Conservation (phyloP, 2,113 vertebrate genomes). For the Rhadina sibilatrix region DNA sequence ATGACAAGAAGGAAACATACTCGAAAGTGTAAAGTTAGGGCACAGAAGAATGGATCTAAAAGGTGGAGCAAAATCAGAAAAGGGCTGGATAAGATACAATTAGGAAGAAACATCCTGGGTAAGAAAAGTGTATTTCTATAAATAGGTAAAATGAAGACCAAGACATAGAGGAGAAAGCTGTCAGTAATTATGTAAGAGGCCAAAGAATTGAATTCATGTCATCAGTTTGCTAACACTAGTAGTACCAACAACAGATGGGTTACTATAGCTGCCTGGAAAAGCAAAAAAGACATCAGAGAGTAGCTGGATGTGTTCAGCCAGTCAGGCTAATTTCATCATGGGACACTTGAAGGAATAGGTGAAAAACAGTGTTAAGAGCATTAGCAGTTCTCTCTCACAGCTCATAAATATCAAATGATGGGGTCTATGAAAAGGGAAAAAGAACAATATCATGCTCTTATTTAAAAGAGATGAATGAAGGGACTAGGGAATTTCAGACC, state of each 20-base stretch:
- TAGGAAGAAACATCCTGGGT: not conserved
- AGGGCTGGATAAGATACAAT: not conserved
- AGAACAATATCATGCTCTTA: not conserved
- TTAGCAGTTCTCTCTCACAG: not conserved
- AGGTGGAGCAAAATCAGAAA: not conserved
- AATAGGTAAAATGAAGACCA: not conserved
- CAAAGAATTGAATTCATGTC: not conserved
- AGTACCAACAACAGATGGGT: not conserved
- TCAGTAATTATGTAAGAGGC: not conserved
- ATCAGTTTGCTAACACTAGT: not conserved
- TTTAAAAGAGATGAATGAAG: not conserved
- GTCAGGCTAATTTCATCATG: not conserved
- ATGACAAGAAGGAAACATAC: not conserved
- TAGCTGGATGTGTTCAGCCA: not conserved
- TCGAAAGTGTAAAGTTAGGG: not conserved
- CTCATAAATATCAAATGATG: not conserved
- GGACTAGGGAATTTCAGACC: not conserved
- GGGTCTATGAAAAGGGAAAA: not conserved
- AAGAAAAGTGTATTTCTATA: not conserved
- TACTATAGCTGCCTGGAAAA: not conserved
- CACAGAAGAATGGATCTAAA: not conserved
- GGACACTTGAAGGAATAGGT: not conserved
- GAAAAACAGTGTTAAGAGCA: not conserved
- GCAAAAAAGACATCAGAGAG: not conserved
- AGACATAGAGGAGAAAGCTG: not conserved